Evolutionary conservation across 2,888 invertebrate species (phyloP).

Genomic region (Trachelus tabidus): DNA sequence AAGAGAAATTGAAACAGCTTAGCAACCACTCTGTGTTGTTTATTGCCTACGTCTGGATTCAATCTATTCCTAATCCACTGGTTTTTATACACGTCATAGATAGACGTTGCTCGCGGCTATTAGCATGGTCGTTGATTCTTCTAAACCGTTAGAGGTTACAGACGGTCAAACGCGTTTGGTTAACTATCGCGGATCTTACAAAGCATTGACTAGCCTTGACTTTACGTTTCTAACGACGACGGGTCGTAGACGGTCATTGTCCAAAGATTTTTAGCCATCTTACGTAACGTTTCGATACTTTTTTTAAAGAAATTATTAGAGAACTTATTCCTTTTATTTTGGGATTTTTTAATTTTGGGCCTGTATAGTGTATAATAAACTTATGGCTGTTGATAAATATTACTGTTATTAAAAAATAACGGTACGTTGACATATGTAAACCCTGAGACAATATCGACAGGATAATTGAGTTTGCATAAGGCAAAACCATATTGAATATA

Average conservation of each 20-base stretch:
- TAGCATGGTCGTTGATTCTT: slow-evolving; percentile 6
- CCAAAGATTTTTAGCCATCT: neutral
- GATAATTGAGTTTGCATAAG: neutral
- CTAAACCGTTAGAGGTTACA: slow-evolving; percentile 60
- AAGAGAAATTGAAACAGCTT: neutral
- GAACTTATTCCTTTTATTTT: neutral
- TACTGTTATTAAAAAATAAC: too few relatives aligned
- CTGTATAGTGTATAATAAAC: neutral
- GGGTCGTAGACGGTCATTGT: slow-evolving; percentile 47
- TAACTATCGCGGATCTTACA: slow-evolving; percentile 24
- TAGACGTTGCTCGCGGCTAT: neutral
- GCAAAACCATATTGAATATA: neutral
- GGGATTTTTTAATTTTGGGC: neutral
- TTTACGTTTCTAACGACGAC: slow-evolving; percentile 50
- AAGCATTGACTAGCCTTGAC: slow-evolving; percentile 41
- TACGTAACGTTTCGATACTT: neutral
- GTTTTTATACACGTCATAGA: neutral
- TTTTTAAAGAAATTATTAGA: neutral
- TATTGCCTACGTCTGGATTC: neutral
- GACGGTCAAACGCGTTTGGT: slow-evolving; percentile 48
- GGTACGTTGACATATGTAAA: neutral
- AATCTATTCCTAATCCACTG: neutral
- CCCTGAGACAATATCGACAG: neutral
- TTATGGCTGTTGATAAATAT: neutral
- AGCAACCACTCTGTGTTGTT: neutral